phyloP scores from a whole-genome alignment of 1,140 invertebrate species.

The Leucophenga varia region DNA sequence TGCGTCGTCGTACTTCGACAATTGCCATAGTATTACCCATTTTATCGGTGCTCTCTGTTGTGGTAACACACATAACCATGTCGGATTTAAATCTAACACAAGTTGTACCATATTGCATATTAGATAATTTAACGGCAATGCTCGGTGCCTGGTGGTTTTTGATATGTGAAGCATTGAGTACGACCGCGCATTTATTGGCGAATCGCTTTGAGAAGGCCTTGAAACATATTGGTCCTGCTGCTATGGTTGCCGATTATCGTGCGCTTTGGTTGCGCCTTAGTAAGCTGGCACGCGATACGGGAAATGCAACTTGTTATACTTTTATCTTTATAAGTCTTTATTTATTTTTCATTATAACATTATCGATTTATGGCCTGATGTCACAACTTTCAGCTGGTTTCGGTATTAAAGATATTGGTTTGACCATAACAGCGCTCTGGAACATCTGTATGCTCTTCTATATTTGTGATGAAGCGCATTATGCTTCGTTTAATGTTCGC shows the following conservation, averaged over 20 bases:
- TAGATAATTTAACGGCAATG: conserved; percentile 66
- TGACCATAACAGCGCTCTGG: conserved; percentile 64
- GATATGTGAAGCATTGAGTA: conserved; percentile 63
- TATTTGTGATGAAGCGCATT: conserved; percentile 68
- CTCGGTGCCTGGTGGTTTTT: conserved; percentile 66
- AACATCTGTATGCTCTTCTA: conserved; percentile 65
- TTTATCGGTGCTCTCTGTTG: conserved; percentile 62
- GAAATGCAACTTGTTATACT: conserved; percentile 64
- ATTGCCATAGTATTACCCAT: conserved; percentile 62
- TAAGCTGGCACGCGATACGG: conserved; percentile 64
- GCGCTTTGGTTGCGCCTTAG: conserved; percentile 66
- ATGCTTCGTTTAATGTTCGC: conserved; percentile 65
- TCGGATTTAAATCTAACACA: conserved; percentile 64
- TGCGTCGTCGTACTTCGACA: conserved; percentile 58
- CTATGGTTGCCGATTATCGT: conserved; percentile 65
- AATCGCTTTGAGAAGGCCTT: conserved; percentile 67
- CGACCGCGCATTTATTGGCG: conserved; percentile 63
- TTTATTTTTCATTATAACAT: conserved; percentile 67
- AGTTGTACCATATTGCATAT: conserved; percentile 66
- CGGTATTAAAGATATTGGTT: conserved; percentile 66
- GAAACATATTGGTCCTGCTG: conserved; percentile 64
- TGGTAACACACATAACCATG: conserved; percentile 67
- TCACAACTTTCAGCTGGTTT: conserved; percentile 69
- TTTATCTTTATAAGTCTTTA: conserved; percentile 67
- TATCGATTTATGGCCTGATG: conserved; percentile 68